Evolutionary conservation across 1,140 invertebrate genomes (phyloP).

Genomic region (Drosophila nannoptera): DNA sequence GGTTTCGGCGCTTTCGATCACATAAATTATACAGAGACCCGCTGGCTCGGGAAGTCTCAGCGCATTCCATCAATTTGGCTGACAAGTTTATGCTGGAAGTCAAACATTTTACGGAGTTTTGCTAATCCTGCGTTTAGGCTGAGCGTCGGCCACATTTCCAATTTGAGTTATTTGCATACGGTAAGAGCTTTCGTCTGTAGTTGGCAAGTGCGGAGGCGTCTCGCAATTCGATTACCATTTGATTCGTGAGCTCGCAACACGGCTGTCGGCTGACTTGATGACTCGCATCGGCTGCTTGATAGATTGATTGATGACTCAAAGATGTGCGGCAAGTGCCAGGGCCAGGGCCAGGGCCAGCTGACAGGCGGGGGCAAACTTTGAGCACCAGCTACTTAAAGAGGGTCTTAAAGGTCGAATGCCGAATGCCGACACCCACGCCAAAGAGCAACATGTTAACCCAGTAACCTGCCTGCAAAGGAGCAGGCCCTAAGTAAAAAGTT

Average conservation of each 20-base stretch:
- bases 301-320: slow-evolving; percentile 54
- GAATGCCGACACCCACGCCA: neutral
- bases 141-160: slow-evolving; percentile 25
- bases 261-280: slow-evolving; percentile 67
- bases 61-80: neutral
- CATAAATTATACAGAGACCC: too few relatives aligned
- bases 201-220: slow-evolving; percentile 1
- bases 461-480: slow-evolving; percentile 16
- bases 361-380: slow-evolving; percentile 9
- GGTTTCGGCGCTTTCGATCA: too few relatives aligned
- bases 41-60: too few relatives aligned
- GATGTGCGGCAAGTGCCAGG: slow-evolving; percentile 7
- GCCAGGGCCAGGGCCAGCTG: slow-evolving; percentile 1
- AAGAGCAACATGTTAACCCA: slow-evolving; percentile 64
- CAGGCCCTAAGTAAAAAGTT: slow-evolving; percentile 52
- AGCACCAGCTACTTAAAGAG: slow-evolving; percentile 20
- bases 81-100: neutral
- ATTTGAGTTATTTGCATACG: slow-evolving; percentile 29
- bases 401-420: slow-evolving; percentile 15
- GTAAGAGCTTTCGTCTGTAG: slow-evolving; percentile 53
- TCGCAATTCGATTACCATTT: slow-evolving; percentile 64
- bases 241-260: slow-evolving; percentile 65
- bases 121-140: slow-evolving; percentile 14
- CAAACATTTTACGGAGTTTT: slow-evolving; percentile 11
- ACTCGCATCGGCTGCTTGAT: slow-evolving; percentile 52